Percentiles rank a stretch among this genome's conserved stretches.
Evolutionary conservation across 1,140 invertebrate genomes (phyloP).

Genomic region (Lineus longissimus): DNA sequence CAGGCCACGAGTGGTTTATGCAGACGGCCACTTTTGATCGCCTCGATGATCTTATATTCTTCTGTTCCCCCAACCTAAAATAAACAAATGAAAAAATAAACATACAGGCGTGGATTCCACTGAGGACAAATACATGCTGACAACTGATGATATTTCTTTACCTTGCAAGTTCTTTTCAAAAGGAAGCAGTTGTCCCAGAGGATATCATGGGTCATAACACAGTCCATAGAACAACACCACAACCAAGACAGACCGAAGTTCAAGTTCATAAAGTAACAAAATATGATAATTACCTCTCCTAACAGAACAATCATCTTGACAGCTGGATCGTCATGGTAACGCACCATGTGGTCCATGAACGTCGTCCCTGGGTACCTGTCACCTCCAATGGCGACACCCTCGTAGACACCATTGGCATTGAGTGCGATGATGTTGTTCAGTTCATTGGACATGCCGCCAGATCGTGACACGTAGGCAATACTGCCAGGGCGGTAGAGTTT

Average conservation of each 20-base stretch:
- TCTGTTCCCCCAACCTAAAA: slow-evolving; percentile 85
- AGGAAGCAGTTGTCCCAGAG: too few relatives aligned
- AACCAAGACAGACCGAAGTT: too few relatives aligned
- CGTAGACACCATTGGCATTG: slow-evolving; percentile 93
- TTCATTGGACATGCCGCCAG: slow-evolving; percentile 99
- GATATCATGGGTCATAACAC: too few relatives aligned
- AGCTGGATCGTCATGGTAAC: slow-evolving; percentile 69
- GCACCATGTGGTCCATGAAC: slow-evolving; percentile 95
- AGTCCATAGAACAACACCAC: too few relatives aligned
- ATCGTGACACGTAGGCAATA: slow-evolving; percentile 96
- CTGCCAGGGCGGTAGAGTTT: slow-evolving; percentile 93
- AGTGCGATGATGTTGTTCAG: slow-evolving; percentile 98
- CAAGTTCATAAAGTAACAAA: too few relatives aligned
- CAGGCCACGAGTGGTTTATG: slow-evolving; percentile 96
- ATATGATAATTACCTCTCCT: slow-evolving; percentile 86
- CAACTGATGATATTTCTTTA: too few relatives aligned
- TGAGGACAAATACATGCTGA: too few relatives aligned
- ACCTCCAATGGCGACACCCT: slow-evolving; percentile 99
- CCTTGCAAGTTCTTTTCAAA: too few relatives aligned
- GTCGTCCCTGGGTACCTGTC: slow-evolving; percentile 97
- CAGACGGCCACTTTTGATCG: slow-evolving; percentile 74
- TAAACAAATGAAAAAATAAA: background rate
- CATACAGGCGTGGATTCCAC: too few relatives aligned
- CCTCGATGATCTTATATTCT: slow-evolving; percentile 94
- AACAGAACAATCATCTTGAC: slow-evolving; percentile 93